Evolutionary conservation across 2,113 vertebrate genomes (phyloP), one percentile per base, ranked within the genome.

Genomic region (Corydoras maculifer): DNA sequence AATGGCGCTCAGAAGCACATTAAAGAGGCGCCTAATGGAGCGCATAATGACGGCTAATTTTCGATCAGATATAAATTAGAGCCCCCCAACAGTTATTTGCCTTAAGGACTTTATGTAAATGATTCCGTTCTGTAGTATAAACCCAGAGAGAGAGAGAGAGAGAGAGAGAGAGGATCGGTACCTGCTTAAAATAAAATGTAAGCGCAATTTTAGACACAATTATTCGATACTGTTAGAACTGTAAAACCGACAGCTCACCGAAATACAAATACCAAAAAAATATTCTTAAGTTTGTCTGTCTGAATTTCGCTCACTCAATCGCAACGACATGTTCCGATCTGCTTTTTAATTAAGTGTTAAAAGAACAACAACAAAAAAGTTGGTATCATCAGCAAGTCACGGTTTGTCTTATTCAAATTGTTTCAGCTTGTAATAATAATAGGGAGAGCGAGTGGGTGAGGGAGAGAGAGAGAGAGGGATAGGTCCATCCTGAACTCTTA

Each of bases 91-190:
- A 98, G 95, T 98, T 98, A 98, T 98, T 98, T 98, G 96, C 96
- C 95, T 98, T 97, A 97, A 98, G 96, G 96, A 98, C 95, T 98
- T 98, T 98, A 98, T 98, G 95, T 97, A 98, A 98, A 98, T 98
- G 91, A 96, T 93, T 89, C 93, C 88, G 91, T 92, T 95, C 94
- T 93, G 93, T 94, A 95, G 93, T 94, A 95, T 93, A 97, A 97
- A 96, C 94, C 92, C 92, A 90, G 88, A 91, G 89, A 82, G 81
- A 81, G 87, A 78, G 73, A 69, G 79, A 80, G 80, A 80, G 87
- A 85, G 84, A 80, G 82, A 78, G 76, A 70, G 76, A 82, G 82
- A 83, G 86, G 7, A 43, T 43, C 35, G 7, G 35, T 43, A 43
- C 35, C 35, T 43, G 35, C 35, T 43, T 43, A 4, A 43, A 43